Base-by-base conservation (phyloP, 2,888 invertebrate species). In the Latheticus oryzae region DNA sequence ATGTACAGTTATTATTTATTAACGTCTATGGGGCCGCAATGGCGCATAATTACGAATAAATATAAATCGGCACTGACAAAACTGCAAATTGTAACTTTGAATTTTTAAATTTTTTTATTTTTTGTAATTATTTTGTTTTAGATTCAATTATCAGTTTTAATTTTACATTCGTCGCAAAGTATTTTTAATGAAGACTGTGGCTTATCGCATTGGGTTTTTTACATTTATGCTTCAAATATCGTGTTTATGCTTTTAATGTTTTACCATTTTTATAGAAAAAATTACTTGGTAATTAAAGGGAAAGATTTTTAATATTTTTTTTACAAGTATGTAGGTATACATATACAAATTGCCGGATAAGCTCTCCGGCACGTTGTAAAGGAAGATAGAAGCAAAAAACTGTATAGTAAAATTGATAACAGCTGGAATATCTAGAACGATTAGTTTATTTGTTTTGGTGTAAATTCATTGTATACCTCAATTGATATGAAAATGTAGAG, bases 1-100 rank as follows among this genome's bases (percentile, higher is more conserved):
- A 90, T 91, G 90, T 91, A 91, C 73, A 80, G 81, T 3, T 91
- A 91, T 76, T 91, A 91, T 72, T 80, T 89, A 7, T 71, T 87
- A 1, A 79, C 88, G 0, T 84, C 86, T 50, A 81, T 87, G 56
- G 87, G 86, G 59, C 83, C 84, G 2, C 68, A 72, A 23, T 75
- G 84, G 63, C 84, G 86, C 68, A 81, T 79, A 13, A 76, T 75
- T 58, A 76, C 89, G 24, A 73, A 73, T 45, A 84, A 83, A 58
- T 82, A 87, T 72, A 91, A 91, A 71, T 75, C 78, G 32, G 80
- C 78, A 68, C 63, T 83, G 33, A 83, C 83, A 5, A 76, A 79
- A 59, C 70, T 88, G 66, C 90, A 91, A 78, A 86, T 91, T 88
- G 85, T 87, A 26, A 35, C 1, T 5, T n/a, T n/a, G n/a, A n/a